Evolutionary conservation across 2,888 invertebrate species (phyloP), one percentile per base, ranked within the genome.

Genomic region (Formica aserva): DNA sequence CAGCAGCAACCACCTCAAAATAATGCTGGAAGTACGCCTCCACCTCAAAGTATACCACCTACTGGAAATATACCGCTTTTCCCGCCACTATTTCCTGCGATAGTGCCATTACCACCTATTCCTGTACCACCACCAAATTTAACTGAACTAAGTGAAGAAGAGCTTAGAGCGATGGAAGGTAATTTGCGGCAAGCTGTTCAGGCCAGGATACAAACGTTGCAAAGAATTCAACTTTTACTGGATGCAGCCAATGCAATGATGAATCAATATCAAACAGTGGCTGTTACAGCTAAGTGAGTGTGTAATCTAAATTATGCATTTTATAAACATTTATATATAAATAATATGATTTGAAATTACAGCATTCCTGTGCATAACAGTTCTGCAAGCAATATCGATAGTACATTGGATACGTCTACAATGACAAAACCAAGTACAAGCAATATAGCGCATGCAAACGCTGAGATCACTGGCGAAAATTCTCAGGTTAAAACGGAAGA

Each of bases 181-280:
- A 97, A 96, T 88, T 97, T 98, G 92, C 96, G 99, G 85, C 96
- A 97, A 88, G 97, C 98, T 91, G 96, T 99, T 52, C 98, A 99
- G 94, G 98, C 98, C 6, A 96, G 99, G 86, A 97, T 99, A 86
- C 97, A 98, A 95, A 97, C 97, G 90, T 94, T 98, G 84, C 96
- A 97, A 84, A 98, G 98, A 95, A 97, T 98, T 89, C 97, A 98
- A 95, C 96, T 98, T 1, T 96, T 99, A 95, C 95, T 99, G 90
- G 99, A 99, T 95, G 98, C 99, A 62, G 98, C 99, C 3, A 97
- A 98, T 85, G 95, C 98, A 71, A 97, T 99, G 95, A 98, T 99
- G 98, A 98, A 98, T 92, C 99, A 99, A 94, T 99, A 99, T 95
- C 97, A 97, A 84, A 95, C 96, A 71, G 96, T 97, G 32, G 97